Base-by-base conservation (phyloP, 2,113 vertebrate genomes). In the Circaetus gallicus region DNA sequence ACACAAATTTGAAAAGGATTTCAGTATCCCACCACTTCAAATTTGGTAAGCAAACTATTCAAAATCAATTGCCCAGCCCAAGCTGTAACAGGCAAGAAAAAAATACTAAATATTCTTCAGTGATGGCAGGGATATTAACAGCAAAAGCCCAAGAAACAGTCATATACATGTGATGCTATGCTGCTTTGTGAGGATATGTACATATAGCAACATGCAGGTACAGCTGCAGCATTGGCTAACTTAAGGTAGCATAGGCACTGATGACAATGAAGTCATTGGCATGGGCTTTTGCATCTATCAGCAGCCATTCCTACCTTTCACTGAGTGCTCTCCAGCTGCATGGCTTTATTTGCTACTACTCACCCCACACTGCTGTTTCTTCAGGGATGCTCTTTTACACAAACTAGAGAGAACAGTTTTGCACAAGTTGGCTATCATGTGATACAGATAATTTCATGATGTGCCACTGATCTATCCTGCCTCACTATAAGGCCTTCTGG, bases 111-210 rank as follows among this genome's bases (percentile, higher is more conserved):
- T 38, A 15, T 29, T 52, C 29, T 59, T 73, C 13, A 78, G 9
- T 10, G 14, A 14, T 52, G 2, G 19, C 15, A 55, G 38, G 4
- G 22, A n/a, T 63, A 69, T 47, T 58, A 73, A n/a, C 12, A 72
- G 11, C 29, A 62, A 59, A 2, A 76, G 2, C 25, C 7, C 12
- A 69, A 42, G 49, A 73, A 77, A 73, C 17, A 31, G 3, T 16
- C 1, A 20, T 9, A 40, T 10, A 55, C 20, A 25, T 0, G 1
- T 15, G 4, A 24, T 7, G 14, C 1, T 63, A 7, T 49, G 26
- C 6, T 62, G 7, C 14, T 78, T 43, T 40, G 5, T 43, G 31
- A 69, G 20, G 2, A 12, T 40, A 24, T 24, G 3, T 32, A 49
- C 20, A 15, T 18, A 29, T 0, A 45, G 13, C 9, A 89, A 65